phyloP scores from a whole-genome alignment of 2,113 vertebrate species.

The Podilymbus podiceps region DNA sequence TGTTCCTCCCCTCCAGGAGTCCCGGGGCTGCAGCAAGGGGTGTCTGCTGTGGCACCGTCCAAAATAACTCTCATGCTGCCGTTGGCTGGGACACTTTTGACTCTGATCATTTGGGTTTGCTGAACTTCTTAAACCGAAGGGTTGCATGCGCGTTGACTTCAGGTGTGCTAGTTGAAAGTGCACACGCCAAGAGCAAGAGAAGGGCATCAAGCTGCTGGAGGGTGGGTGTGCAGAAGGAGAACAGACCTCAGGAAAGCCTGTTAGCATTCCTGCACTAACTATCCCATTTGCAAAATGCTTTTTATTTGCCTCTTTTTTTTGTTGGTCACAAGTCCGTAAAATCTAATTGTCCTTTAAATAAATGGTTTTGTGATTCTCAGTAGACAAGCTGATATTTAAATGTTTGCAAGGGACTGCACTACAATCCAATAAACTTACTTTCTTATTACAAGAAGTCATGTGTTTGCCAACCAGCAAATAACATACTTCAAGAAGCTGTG shows the following conservation, averaged over 20 bases:
- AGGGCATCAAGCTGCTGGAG: neutral
- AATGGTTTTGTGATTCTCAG: neutral
- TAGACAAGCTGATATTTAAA: neutral
- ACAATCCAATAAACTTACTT: neutral
- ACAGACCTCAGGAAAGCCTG: neutral
- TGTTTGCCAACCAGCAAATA: neutral
- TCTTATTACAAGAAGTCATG: neutral
- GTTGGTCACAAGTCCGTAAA: neutral
- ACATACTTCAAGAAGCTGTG: neutral
- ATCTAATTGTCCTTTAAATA: neutral
- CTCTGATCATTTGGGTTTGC: neutral
- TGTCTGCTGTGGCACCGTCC: neutral
- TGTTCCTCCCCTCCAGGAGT: neutral
- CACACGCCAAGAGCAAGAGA: neutral
- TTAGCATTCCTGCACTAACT: neutral
- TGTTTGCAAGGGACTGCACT: neutral
- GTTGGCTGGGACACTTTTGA: neutral
- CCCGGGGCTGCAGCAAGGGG: neutral
- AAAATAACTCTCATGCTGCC: neutral
- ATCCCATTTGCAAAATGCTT: neutral
- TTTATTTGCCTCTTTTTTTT: neutral
- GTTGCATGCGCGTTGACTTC: rapidly evolving
- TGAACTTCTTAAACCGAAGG: neutral
- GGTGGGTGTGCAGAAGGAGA: neutral
- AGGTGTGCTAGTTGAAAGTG: neutral